Conservation (phyloP, 2,113 vertebrate species). For the Brachyistius frenatus region DNA sequence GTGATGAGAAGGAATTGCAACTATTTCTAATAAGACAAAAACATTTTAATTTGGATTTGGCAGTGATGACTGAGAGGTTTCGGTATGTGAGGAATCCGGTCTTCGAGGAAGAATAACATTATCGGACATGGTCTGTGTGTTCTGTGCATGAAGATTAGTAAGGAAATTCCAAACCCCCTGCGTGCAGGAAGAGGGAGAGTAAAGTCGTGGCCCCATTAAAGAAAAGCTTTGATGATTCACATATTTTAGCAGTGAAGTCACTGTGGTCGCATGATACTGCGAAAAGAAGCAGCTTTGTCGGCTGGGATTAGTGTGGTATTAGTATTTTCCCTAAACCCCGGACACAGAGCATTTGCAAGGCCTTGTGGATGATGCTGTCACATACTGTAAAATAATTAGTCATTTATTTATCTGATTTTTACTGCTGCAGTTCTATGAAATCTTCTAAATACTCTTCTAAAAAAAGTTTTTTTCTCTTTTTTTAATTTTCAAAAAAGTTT, state of each 20-base stretch:
- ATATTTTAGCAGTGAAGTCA: slow-evolving; percentile 72
- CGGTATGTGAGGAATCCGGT: slow-evolving; percentile 74
- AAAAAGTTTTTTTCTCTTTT: background rate
- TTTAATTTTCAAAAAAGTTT: background rate
- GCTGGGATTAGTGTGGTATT: slow-evolving; percentile 9
- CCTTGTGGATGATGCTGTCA: background rate
- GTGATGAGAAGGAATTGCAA: slow-evolving; percentile 10
- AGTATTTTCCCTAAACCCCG: slow-evolving; percentile 9
- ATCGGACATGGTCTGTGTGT: slow-evolving; percentile 68
- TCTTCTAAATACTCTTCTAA: background rate
- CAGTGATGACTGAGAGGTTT: slow-evolving; percentile 52
- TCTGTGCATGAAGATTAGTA: slow-evolving; percentile 48
- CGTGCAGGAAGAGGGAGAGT: slow-evolving; percentile 45
- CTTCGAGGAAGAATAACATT: slow-evolving; percentile 65
- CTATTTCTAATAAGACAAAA: slow-evolving; percentile 40
- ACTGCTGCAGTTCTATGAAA: background rate
- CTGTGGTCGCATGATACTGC: slow-evolving; percentile 13
- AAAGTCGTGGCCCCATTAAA: slow-evolving; percentile 16
- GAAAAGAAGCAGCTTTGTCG: slow-evolving; percentile 40
- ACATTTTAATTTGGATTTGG: slow-evolving; percentile 37
- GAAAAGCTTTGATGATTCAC: slow-evolving; percentile 45
- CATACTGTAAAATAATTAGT: too few relatives aligned
- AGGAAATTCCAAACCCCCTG: slow-evolving; percentile 71
- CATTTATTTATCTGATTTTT: too few relatives aligned
- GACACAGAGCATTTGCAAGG: background rate